These are phyloP conservation scores for Onchidella celtica DNA, from an alignment of 2,888 invertebrate species.

Conservation along the genomic window DNA sequence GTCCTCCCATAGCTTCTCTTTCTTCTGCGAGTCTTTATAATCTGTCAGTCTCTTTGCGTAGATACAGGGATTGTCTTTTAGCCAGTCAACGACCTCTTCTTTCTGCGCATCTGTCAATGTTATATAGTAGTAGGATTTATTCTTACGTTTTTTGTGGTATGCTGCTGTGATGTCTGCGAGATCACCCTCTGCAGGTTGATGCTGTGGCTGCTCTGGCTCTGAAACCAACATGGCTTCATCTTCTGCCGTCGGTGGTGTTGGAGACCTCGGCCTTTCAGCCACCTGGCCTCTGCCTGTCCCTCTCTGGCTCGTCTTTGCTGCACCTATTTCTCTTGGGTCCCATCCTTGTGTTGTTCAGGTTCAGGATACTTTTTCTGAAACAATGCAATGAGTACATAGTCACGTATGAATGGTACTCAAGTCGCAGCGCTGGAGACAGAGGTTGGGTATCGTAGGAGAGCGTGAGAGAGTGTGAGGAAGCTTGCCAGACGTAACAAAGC, in stretches of 20 bases:
- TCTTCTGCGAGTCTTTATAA: conserved; percentile 44
- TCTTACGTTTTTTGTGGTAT: conserved; percentile 27
- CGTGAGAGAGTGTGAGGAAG: too few species aligned
- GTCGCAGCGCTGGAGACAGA: too few species aligned
- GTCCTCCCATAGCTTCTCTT: conserved; percentile 48
- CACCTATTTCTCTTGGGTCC: conserved; percentile 50
- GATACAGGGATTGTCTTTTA: conserved; percentile 49
- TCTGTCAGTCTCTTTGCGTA: conserved; percentile 46
- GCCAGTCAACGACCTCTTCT: conserved; percentile 51
- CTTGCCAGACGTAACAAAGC: too few species aligned
- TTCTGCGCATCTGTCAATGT: conserved; percentile 52
- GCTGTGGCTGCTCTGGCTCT: conserved; percentile 53
- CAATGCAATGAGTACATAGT: too few species aligned
- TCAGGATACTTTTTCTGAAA: too few species aligned
- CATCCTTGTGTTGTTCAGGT: too few species aligned
- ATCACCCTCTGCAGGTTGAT: conserved; percentile 45
- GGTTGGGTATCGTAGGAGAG: too few species aligned
- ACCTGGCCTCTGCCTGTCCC: conserved; percentile 50
- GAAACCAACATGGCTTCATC: conserved; percentile 53
- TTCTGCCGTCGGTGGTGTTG: conserved; percentile 51
- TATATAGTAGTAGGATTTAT: conserved; percentile 53
- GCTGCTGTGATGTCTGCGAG: conserved; percentile 36
- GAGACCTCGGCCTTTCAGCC: conserved; percentile 50
- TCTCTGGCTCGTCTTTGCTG: conserved; percentile 50
- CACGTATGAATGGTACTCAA: too few species aligned